phyloP scores from a whole-genome alignment of 1,140 invertebrate species.

The Tyrophagus putrescentiae region DNA sequence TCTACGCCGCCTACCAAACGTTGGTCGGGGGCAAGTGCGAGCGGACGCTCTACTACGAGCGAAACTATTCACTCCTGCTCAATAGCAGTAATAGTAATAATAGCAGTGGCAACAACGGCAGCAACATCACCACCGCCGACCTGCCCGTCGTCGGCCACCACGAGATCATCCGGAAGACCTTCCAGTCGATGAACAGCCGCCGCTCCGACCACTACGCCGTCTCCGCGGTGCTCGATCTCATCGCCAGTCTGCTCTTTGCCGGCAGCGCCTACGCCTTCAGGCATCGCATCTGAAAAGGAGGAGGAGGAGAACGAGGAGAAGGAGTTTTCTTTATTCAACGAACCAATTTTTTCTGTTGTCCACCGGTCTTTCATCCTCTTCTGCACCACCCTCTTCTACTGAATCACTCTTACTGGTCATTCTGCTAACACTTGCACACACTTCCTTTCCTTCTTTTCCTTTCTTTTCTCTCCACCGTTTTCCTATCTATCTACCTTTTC shows the following conservation, averaged over 20 bases:
- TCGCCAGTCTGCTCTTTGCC: not conserved
- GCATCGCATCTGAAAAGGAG: not conserved
- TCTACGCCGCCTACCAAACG: not conserved
- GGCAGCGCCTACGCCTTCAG: constrained; percentile 5
- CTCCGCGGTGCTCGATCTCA: constrained; percentile 1
- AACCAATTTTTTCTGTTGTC: not conserved
- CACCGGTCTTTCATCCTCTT: too few relatives aligned
- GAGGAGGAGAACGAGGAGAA: not conserved
- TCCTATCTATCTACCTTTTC: too few relatives aligned
- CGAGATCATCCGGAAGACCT: not conserved
- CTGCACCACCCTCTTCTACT: too few relatives aligned
- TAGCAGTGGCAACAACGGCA: too few relatives aligned
- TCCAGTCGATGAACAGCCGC: not conserved
- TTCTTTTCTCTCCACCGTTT: too few relatives aligned
- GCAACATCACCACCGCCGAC: constrained; percentile 3
- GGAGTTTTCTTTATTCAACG: not conserved
- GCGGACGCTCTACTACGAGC: not conserved
- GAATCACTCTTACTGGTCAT: too few relatives aligned
- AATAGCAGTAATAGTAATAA: too few relatives aligned
- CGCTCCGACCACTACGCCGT: constrained; percentile 5
- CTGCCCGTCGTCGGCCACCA: too few relatives aligned
- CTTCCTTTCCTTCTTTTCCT: too few relatives aligned
- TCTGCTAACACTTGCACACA: too few relatives aligned
- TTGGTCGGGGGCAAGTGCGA: not conserved
- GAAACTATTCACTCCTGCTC: not conserved